Evolutionary conservation across 53 echinoderm and acorn worm genomes (phyloP).

Genomic region (Stichopus horrens): DNA sequence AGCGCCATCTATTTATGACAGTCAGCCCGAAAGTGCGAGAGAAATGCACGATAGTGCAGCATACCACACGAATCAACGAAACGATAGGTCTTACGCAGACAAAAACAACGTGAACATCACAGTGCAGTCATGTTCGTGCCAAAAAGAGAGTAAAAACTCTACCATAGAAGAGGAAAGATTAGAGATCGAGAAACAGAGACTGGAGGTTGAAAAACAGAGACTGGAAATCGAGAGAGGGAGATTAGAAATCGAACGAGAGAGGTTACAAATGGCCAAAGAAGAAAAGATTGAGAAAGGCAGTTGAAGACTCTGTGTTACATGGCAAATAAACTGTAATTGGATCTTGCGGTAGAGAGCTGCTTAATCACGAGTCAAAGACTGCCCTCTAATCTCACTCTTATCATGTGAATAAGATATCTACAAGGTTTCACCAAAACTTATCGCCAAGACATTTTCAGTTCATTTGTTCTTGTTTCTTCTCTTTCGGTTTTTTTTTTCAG

Average conservation of each 20-base stretch:
- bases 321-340: too few species aligned
- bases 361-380: too few species aligned
- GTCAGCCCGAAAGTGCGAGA: neutral
- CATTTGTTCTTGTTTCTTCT: too few species aligned
- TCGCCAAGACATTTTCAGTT: too few species aligned
- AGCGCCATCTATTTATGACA: slow-evolving; percentile 2
- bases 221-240: slow-evolving; percentile 28
- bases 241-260: slow-evolving; percentile 16
- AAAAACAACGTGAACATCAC: slow-evolving; percentile 48
- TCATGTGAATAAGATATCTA: too few species aligned
- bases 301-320: too few species aligned
- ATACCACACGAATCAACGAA: neutral
- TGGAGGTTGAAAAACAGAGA: slow-evolving; percentile 38
- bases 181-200: slow-evolving; percentile 37
- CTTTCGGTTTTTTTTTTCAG: too few species aligned
- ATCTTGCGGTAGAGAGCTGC: too few species aligned
- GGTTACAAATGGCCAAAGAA: slow-evolving; percentile 10
- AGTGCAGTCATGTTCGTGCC: slow-evolving; percentile 34
- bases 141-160: neutral
- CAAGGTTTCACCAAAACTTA: too few species aligned
- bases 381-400: too few species aligned
- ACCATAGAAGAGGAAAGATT: slow-evolving; percentile 26
- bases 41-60: too few species aligned
- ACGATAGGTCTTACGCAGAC: neutral
- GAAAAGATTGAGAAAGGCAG: neutral